Base-by-base conservation (phyloP, 2,888 invertebrate genomes). In the Colostygia pectinataria region DNA sequence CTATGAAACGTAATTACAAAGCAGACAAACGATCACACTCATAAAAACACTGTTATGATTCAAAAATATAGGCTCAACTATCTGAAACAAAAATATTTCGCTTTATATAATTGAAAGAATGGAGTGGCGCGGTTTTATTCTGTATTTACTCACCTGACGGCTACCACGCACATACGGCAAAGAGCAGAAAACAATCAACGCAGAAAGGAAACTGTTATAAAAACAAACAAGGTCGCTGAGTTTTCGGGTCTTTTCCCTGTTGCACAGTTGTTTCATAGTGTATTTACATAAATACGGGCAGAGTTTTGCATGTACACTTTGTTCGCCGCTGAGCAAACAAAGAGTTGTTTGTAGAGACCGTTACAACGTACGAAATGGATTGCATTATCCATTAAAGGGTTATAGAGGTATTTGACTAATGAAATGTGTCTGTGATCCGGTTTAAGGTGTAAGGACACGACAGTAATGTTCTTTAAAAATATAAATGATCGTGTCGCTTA, bases 251-350 rank as follows among this genome's bases (percentile, higher is more conserved):
- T 78, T 79, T 77, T 61, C 61, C 61, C 68, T 70, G 66, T 65
- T 74, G 72, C 69, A 74, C 74, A 74, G 73, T 80, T 77, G 78
- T 77, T 82, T 75, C 72, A 73, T 70, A 69, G 75, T 70, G 68
- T 84, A 78, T 86, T 83, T 85, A 81, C 83, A 80, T 80, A 80
- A 78, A 82, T 78, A 78, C 74, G 66, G 70, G 65, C 65, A 64
- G 74, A 65, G 70, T 68, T 75, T 75, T 68, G 68, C 70, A 76
- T 77, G 78, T 77, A 76, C 75, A 79, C 77, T 83, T 79, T 81
- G 81, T 81, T 75, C 65, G 71, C 58, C 62, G 59, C 63, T 73
- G 71, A 65, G 66, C 76, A 83, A 82, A 82, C 78, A 76, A 61
- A 52, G 67, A 66, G 72, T 68, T 76, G 74, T 79, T 75, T 74